Conservation (phyloP, 2,888 invertebrate species). For the Dryococelus australis region DNA sequence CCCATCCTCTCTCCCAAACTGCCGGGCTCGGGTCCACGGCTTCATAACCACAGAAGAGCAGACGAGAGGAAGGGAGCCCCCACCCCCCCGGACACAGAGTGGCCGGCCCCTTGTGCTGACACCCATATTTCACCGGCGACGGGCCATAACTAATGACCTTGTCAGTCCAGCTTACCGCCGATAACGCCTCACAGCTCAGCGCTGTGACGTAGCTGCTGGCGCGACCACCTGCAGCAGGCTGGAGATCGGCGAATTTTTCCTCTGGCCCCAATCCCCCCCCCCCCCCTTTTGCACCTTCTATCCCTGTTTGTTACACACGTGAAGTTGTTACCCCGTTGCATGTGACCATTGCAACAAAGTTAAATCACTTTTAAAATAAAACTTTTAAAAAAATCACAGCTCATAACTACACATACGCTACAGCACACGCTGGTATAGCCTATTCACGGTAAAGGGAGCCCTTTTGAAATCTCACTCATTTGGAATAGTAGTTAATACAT, state of each 20-base stretch:
- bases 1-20: too few relatives aligned
- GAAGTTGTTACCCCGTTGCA: too few relatives aligned
- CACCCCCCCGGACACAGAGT: background rate
- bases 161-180: background rate
- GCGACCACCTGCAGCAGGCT: background rate
- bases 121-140: slow-evolving; percentile 9
- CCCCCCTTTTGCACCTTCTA: background rate
- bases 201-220: too few relatives aligned
- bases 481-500: too few relatives aligned
- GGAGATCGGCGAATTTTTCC: background rate
- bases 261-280: background rate
- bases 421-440: too few relatives aligned
- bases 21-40: background rate
- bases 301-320: too few relatives aligned
- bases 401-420: too few relatives aligned
- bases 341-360: too few relatives aligned
- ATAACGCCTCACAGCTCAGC: background rate
- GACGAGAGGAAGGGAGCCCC: background rate
- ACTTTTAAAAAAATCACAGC: too few relatives aligned
- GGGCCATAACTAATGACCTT: background rate
- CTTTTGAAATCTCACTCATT: too few relatives aligned
- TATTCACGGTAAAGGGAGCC: too few relatives aligned
- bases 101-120: background rate
- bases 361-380: too few relatives aligned
- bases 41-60: background rate